Conservation (phyloP, 1,140 invertebrate species). For the Caligus rogercresseyi region DNA sequence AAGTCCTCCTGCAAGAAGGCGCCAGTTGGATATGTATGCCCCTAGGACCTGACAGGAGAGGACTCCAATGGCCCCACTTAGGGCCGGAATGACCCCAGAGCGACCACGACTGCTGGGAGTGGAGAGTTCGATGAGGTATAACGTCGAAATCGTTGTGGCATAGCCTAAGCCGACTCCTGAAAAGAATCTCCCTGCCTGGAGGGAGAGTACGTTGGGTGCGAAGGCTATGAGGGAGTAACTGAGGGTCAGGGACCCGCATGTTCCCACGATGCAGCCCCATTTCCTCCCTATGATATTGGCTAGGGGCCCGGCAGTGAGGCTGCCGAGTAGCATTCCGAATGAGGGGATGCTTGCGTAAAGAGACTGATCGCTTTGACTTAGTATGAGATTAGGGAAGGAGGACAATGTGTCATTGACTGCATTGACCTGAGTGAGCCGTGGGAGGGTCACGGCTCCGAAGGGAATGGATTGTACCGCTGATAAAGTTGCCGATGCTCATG, state of each 20-base stretch:
- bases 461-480: neutral
- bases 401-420: neutral
- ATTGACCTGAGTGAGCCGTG: neutral
- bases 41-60: constrained; percentile 8
- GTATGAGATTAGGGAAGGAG: neutral
- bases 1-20: neutral
- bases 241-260: constrained; percentile 5
- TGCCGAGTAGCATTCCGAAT: constrained; percentile 9
- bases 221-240: neutral
- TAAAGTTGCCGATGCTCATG: neutral
- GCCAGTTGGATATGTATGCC: constrained; percentile 1
- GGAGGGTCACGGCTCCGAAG: neutral
- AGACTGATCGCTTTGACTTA: neutral
- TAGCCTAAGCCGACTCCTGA: neutral
- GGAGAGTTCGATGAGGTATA: constrained; percentile 16
- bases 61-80: constrained; percentile 12
- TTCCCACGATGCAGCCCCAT: constrained; percentile 6
- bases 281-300: constrained; percentile 12
- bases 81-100: constrained; percentile 7
- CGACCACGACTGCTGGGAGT: constrained; percentile 5
- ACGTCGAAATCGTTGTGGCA: constrained; percentile 10
- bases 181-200: constrained; percentile 6
- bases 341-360: constrained; percentile 12
- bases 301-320: constrained; percentile 4
- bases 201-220: neutral